phyloP scores from a whole-genome alignment of 2,113 vertebrate genomes.

The Oceanodroma tethys region DNA sequence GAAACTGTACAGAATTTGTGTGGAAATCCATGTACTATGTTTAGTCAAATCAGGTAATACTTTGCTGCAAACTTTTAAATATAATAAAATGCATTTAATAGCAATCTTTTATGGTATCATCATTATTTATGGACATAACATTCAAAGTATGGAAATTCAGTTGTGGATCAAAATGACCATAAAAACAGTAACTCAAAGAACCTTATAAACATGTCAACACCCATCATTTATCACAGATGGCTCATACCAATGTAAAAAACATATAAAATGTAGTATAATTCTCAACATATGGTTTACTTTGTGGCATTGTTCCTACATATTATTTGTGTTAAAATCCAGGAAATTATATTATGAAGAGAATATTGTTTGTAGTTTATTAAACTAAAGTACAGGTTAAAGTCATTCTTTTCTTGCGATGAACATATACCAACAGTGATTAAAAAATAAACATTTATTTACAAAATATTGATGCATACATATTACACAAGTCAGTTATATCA shows the following conservation, averaged over 20 bases:
- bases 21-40: constrained; percentile 47
- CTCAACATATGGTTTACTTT: constrained; percentile 48
- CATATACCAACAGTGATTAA: constrained; percentile 87
- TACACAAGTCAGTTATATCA: constrained; percentile 90
- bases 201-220: constrained; percentile 68
- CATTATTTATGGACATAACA: constrained; percentile 40
- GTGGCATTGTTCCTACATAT: constrained; percentile 45
- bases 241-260: constrained; percentile 71
- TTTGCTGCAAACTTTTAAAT: constrained; percentile 49
- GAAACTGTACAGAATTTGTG: constrained; percentile 50
- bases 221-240: constrained; percentile 62
- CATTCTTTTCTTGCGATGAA: constrained; percentile 75
- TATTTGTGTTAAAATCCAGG: constrained; percentile 75
- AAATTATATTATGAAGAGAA: constrained; percentile 82
- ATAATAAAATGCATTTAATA: constrained; percentile 60
- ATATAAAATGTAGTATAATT: constrained; percentile 67
- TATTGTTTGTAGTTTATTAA: constrained; percentile 78
- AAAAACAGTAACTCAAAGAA: constrained; percentile 61
- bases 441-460: constrained; percentile 90
- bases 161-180: constrained; percentile 57
- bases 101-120: constrained; percentile 44
- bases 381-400: constrained; percentile 78
- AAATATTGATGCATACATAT: constrained; percentile 90
- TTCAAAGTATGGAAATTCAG: constrained; percentile 60
- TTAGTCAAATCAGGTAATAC: constrained; percentile 66